Conservation (phyloP, 1,140 invertebrate genomes). For the Drosophila tsacasi region DNA sequence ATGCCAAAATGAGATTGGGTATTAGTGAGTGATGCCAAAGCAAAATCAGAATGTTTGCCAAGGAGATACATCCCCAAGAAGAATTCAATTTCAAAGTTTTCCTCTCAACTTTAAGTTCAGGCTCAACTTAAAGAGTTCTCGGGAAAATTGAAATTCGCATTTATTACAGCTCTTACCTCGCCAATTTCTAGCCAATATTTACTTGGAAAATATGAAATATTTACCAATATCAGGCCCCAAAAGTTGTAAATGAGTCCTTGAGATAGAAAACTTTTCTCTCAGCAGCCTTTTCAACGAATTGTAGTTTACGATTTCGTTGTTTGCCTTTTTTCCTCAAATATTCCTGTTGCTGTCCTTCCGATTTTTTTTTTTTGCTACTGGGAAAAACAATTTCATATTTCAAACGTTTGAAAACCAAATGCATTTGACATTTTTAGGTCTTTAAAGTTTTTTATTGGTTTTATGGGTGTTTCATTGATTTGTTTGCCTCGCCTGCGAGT, state of each 20-base stretch:
- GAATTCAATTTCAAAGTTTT: slow-evolving; percentile 17
- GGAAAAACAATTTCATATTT: slow-evolving; percentile 73
- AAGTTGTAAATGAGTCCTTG: slow-evolving; percentile 32
- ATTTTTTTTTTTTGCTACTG: too few species aligned
- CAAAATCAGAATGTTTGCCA: slow-evolving; percentile 11
- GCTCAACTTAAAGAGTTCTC: slow-evolving; percentile 9
- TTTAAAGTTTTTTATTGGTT: slow-evolving; percentile 79
- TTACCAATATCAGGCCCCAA: slow-evolving; percentile 18
- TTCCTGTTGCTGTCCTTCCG: slow-evolving; percentile 5
- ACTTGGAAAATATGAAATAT: slow-evolving; percentile 26
- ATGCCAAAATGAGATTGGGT: slow-evolving; percentile 52
- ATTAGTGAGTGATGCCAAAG: slow-evolving; percentile 15
- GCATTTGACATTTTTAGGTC: slow-evolving; percentile 78
- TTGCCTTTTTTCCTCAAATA: slow-evolving; percentile 21
- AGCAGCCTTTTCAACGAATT: slow-evolving; percentile 56
- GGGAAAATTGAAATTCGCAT: background rate
- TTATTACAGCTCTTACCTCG: slow-evolving; percentile 7
- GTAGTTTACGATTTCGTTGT: slow-evolving; percentile 54
- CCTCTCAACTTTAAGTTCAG: slow-evolving; percentile 4
- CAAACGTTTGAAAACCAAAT: slow-evolving; percentile 62
- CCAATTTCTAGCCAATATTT: slow-evolving; percentile 13
- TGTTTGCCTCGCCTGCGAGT: slow-evolving; percentile 36
- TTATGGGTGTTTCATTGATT: slow-evolving; percentile 63
- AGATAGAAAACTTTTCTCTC: slow-evolving; percentile 30
- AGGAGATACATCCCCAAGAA: background rate